These are phyloP conservation scores for Periophthalmus magnuspinnatus DNA, from an alignment of 2,797 vertebrate species.

Conservation along the genomic window DNA sequence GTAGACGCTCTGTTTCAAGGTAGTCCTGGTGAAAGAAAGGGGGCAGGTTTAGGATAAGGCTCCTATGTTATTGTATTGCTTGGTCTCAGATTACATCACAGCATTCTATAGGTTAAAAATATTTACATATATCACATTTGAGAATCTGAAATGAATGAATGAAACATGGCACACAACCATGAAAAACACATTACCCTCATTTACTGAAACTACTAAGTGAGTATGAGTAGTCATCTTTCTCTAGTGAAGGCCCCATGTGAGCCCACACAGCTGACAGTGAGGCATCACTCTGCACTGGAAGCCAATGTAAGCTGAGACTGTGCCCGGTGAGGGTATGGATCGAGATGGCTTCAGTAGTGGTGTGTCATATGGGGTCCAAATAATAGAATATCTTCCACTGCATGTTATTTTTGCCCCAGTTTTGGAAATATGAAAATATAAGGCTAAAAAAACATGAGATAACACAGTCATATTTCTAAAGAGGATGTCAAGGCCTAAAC, in stretches of 20 bases:
- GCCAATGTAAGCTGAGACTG: conserved; percentile 39
- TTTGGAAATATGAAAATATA: neutral
- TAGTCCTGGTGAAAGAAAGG: conserved; percentile 78
- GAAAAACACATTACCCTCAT: neutral
- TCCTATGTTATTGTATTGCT: too few relatives aligned
- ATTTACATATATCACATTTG: too few relatives aligned
- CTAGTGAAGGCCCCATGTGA: conserved; percentile 2
- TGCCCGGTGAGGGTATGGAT: conserved; percentile 25
- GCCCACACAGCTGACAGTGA: conserved; percentile 27
- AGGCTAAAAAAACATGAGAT: neutral
- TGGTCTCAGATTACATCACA: too few relatives aligned
- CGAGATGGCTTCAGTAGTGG: conserved; percentile 16
- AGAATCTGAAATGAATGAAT: neutral
- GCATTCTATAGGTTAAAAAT: too few relatives aligned
- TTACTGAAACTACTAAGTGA: conserved; percentile 3
- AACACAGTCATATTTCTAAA: too few relatives aligned
- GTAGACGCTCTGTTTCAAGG: conserved; percentile 88
- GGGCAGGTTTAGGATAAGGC: neutral
- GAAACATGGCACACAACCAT: neutral
- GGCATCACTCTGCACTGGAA: conserved; percentile 32
- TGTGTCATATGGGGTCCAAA: neutral
- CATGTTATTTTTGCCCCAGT: neutral
- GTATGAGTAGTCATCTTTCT: conserved; percentile 10
- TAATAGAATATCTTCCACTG: neutral
- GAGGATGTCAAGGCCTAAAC: too few relatives aligned